Conservation (phyloP, 2,888 invertebrate species). For the Leptogaster cylindrica region DNA sequence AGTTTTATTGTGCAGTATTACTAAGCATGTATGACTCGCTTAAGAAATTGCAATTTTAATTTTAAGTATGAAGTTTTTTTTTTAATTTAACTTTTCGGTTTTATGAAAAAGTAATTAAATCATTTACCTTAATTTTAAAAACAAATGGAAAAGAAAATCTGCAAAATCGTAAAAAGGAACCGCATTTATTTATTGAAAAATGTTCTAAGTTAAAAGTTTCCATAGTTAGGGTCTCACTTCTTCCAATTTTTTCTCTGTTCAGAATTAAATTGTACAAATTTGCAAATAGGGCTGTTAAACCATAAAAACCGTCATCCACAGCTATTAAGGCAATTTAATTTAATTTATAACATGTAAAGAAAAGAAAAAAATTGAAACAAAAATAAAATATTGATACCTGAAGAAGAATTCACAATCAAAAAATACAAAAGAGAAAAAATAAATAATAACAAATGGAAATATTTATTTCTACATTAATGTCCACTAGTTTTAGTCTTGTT, state of each 20-base stretch:
- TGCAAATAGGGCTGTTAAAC: constrained; percentile 12
- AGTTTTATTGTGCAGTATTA: too few relatives aligned
- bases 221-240: constrained; percentile 6
- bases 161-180: constrained; percentile 6
- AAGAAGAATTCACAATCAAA: constrained; percentile 21
- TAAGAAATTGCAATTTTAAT: too few relatives aligned
- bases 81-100: too few relatives aligned
- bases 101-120: too few relatives aligned
- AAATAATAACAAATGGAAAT: constrained; percentile 17
- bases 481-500: constrained; percentile 24
- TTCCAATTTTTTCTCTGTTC: constrained; percentile 13
- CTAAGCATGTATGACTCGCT: too few relatives aligned
- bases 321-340: not conserved
- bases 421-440: too few relatives aligned
- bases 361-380: not conserved
- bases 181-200: constrained; percentile 27
- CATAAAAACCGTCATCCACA: not conserved
- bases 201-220: not conserved
- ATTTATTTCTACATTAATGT: constrained; percentile 18
- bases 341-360: constrained; percentile 6
- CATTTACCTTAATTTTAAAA: too few relatives aligned
- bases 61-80: too few relatives aligned
- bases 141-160: not conserved
- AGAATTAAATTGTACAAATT: constrained; percentile 26
- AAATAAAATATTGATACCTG: constrained; percentile 21